Evolutionary conservation across 2,888 invertebrate genomes (phyloP).

Genomic region (Leistus spinibarbis): DNA sequence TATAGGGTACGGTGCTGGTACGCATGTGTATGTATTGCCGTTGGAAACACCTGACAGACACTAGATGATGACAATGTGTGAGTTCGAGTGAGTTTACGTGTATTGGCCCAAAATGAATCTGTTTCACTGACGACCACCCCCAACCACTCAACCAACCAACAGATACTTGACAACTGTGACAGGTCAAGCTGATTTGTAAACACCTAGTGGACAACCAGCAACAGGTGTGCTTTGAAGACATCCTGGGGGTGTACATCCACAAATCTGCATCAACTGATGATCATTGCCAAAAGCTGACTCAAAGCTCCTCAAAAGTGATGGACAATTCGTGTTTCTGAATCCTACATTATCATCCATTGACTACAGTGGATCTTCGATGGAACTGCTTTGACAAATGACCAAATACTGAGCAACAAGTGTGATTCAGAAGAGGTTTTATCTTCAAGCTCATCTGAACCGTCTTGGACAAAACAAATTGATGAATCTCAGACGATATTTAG

Average conservation of each 20-base stretch:
- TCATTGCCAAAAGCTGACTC: not conserved
- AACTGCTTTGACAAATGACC: too few relatives aligned
- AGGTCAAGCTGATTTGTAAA: not conserved
- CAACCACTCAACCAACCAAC: not conserved
- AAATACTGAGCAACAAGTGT: too few relatives aligned
- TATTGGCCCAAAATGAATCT: not conserved
- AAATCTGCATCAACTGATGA: not conserved
- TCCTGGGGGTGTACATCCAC: not conserved
- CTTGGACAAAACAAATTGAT: too few relatives aligned
- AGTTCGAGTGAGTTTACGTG: not conserved
- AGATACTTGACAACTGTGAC: not conserved
- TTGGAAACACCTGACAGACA: not conserved
- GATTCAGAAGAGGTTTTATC: too few relatives aligned
- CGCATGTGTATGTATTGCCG: slow-evolving; percentile 44
- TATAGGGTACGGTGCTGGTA: slow-evolving; percentile 55
- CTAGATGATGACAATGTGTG: not conserved
- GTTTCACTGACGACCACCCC: not conserved
- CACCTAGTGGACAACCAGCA: not conserved
- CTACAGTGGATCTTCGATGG: too few relatives aligned
- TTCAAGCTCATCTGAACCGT: too few relatives aligned
- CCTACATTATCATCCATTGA: too few relatives aligned
- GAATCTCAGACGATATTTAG: too few relatives aligned
- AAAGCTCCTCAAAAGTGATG: too few relatives aligned
- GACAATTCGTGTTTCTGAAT: too few relatives aligned
- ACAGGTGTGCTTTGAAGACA: not conserved